Conservation (phyloP, 2,888 invertebrate genomes). For the Spodoptera littoralis region DNA sequence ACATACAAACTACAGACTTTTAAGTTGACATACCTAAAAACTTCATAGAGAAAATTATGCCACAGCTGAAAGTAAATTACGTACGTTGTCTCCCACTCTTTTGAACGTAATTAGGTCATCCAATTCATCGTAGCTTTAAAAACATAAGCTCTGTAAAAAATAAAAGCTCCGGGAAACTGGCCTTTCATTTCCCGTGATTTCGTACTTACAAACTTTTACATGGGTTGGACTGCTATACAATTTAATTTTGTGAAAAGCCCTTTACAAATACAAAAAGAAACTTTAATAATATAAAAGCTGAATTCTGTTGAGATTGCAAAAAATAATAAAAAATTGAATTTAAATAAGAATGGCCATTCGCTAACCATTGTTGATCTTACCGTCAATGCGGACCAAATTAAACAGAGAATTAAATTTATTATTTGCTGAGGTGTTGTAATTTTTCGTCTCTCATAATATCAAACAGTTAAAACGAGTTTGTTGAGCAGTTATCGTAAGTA, state of each 20-base stretch:
- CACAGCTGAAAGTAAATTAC: conserved; percentile 26
- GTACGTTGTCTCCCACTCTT: conserved; percentile 38
- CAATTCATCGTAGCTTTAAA: conserved; percentile 27
- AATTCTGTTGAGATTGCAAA: too few species aligned
- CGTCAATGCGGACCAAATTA: too few species aligned
- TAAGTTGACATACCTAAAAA: not conserved
- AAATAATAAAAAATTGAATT: too few species aligned
- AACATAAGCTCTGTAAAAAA: conserved; percentile 26
- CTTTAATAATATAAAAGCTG: not conserved
- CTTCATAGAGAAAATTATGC: conserved; percentile 9
- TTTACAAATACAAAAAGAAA: conserved; percentile 3
- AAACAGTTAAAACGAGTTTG: too few species aligned
- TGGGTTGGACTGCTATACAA: conserved; percentile 5
- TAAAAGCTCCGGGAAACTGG: conserved; percentile 17
- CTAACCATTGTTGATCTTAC: too few species aligned
- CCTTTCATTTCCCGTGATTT: conserved; percentile 33
- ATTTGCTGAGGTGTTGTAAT: too few species aligned
- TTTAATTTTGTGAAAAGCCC: not conserved
- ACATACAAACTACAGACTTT: too few species aligned
- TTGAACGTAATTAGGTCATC: conserved; percentile 37
- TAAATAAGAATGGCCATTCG: too few species aligned
- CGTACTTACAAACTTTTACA: conserved; percentile 13
- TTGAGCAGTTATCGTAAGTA: too few species aligned
- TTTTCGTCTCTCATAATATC: too few species aligned
- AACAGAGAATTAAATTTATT: too few species aligned